These are phyloP conservation scores for Neomonachus schauinslandi DNA, from an alignment of 2,113 vertebrate species.

Conservation along the genomic window DNA sequence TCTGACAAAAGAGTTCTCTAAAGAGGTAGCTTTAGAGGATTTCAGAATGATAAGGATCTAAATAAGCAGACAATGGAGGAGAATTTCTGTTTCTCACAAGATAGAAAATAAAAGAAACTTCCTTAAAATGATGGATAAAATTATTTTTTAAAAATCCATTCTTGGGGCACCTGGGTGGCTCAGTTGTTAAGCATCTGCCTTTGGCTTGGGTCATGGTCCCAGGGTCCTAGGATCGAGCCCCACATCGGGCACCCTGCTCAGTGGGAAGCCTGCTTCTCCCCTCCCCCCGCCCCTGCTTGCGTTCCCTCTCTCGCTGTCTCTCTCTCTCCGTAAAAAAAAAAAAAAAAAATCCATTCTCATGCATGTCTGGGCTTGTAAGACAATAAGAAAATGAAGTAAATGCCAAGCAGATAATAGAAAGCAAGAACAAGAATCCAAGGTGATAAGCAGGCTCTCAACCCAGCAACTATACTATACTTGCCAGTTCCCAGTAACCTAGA, in stretches of 20 bases:
- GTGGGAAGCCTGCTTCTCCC: too few species aligned
- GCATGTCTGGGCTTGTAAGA: not conserved
- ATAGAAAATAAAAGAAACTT: not conserved
- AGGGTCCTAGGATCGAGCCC: too few species aligned
- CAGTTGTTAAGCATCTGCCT: too few species aligned
- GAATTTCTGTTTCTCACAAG: constrained; percentile 15
- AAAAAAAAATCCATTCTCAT: not conserved
- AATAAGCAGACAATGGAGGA: not conserved
- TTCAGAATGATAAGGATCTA: constrained; percentile 3
- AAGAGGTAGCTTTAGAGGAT: not conserved
- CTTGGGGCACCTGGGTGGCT: not conserved
- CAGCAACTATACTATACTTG: not conserved
- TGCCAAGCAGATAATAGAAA: not conserved
- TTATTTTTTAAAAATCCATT: not conserved
- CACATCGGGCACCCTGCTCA: too few species aligned
- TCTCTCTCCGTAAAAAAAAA: too few species aligned
- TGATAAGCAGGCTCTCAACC: not conserved
- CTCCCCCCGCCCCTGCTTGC: too few species aligned
- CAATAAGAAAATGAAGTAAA: not conserved
- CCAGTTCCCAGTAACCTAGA: not conserved
- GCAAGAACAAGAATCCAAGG: not conserved
- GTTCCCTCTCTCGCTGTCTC: too few species aligned
- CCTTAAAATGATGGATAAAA: not conserved
- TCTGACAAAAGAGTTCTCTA: not conserved
- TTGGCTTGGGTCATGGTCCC: too few species aligned